A percentile compares a stretch with the other conserved stretches of the same genome.
These are phyloP conservation scores for Sus cebifrons DNA, from an alignment of 2,797 vertebrate genomes.

Conservation along the genomic window DNA sequence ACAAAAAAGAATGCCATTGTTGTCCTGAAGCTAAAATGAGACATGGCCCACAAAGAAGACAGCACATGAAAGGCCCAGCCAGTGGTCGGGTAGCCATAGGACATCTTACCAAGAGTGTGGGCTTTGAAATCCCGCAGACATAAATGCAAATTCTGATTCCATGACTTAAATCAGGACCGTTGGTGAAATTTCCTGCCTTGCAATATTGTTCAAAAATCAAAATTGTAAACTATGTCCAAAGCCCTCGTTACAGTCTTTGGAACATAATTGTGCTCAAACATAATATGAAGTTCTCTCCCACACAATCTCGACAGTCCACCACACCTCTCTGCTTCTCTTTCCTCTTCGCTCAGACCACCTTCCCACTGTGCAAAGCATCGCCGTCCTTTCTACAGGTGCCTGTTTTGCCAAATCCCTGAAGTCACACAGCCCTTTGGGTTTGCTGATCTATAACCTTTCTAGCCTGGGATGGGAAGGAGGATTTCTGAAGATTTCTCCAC, in stretches of 20 bases:
- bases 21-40: neutral
- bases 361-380: neutral
- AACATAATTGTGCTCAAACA: neutral
- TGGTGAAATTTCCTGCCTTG: neutral
- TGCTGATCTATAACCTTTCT: neutral
- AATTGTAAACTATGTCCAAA: neutral
- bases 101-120: neutral
- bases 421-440: neutral
- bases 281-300: neutral
- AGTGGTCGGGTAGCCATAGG: accelerated
- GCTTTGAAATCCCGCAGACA: neutral
- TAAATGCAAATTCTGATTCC: neutral
- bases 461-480: neutral
- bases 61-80: neutral
- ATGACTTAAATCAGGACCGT: too few species aligned
- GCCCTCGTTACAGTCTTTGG: neutral
- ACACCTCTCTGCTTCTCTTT: neutral
- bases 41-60: neutral
- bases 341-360: neutral
- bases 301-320: accelerated
- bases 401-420: neutral
- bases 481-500: neutral
- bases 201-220: conserved; percentile 3
- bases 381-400: accelerated
- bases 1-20: neutral